phyloP scores from a whole-genome alignment of 2,888 invertebrate genomes.

The Drosophila buzzatii region DNA sequence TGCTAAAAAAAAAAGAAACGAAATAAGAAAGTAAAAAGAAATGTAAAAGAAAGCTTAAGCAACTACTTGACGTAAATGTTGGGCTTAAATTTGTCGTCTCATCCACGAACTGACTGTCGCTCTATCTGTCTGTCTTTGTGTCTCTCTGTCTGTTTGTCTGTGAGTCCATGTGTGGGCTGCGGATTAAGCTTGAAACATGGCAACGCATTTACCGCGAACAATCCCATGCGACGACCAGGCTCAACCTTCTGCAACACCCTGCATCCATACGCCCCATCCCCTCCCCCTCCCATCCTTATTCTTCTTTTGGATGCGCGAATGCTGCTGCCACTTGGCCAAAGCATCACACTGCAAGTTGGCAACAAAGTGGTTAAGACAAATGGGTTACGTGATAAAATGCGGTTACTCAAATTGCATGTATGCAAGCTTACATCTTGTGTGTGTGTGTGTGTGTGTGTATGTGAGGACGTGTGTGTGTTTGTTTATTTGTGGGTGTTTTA shows the following conservation, averaged over 20 bases:
- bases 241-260: background rate
- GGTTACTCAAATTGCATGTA: slow-evolving; percentile 83
- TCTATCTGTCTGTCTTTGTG: slow-evolving; percentile 9
- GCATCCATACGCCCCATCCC: background rate
- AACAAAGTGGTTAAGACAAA: slow-evolving; percentile 83
- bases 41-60: slow-evolving; percentile 45
- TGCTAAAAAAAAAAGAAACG: slow-evolving; percentile 1
- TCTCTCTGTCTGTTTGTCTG: background rate
- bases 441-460: slow-evolving; percentile 17
- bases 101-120: slow-evolving; percentile 25
- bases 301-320: slow-evolving; percentile 50
- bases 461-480: slow-evolving; percentile 11
- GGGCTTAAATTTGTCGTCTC: slow-evolving; percentile 68
- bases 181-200: slow-evolving; percentile 78
- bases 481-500: slow-evolving; percentile 40
- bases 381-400: slow-evolving; percentile 84
- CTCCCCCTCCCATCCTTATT: background rate
- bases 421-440: slow-evolving; percentile 67
- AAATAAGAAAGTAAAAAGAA: background rate
- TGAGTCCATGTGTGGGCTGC: slow-evolving; percentile 43
- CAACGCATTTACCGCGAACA: slow-evolving; percentile 69
- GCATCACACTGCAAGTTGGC: slow-evolving; percentile 79
- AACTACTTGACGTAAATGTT: slow-evolving; percentile 74
- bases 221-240: slow-evolving; percentile 18
- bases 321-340: slow-evolving; percentile 71